A percentile compares a stretch with the other conserved stretches of the same genome.
Evolutionary conservation across 2,797 vertebrate genomes (phyloP).

Genomic region (Loriculus beryllinus): DNA sequence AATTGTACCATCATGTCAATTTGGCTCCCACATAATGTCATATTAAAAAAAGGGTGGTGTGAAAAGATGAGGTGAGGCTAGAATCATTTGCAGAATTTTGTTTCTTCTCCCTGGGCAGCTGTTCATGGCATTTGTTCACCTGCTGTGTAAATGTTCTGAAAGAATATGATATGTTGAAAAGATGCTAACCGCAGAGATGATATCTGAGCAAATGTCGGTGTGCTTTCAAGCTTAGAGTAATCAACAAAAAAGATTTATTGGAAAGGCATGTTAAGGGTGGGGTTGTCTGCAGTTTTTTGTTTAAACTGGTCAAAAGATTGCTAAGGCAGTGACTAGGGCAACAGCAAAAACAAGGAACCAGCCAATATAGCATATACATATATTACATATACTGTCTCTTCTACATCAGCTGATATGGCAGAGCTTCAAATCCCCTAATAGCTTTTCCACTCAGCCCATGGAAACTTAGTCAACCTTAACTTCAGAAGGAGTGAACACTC

Average conservation of each 20-base stretch:
- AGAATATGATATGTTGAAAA: neutral
- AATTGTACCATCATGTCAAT: neutral
- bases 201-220: neutral
- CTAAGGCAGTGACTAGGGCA: neutral
- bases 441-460: neutral
- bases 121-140: neutral
- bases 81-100: neutral
- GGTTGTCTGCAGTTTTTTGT: neutral
- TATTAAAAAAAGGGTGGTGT: neutral
- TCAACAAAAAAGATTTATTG: neutral
- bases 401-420: slow-evolving; percentile 21
- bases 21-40: neutral
- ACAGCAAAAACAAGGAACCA: neutral
- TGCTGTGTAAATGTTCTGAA: neutral
- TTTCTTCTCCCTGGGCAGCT: neutral
- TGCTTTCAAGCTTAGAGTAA: neutral
- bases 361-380: neutral
- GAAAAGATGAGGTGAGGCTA: neutral
- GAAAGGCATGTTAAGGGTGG: neutral
- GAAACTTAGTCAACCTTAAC: neutral
- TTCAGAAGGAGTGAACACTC: neutral
- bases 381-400: neutral
- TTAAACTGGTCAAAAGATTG: neutral
- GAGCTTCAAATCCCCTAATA: neutral
- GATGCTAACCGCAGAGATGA: neutral